Evolutionary conservation across 2,888 invertebrate genomes (phyloP), one percentile per base, ranked within the genome.

Genomic region (Trypoxylon attenuatum): DNA sequence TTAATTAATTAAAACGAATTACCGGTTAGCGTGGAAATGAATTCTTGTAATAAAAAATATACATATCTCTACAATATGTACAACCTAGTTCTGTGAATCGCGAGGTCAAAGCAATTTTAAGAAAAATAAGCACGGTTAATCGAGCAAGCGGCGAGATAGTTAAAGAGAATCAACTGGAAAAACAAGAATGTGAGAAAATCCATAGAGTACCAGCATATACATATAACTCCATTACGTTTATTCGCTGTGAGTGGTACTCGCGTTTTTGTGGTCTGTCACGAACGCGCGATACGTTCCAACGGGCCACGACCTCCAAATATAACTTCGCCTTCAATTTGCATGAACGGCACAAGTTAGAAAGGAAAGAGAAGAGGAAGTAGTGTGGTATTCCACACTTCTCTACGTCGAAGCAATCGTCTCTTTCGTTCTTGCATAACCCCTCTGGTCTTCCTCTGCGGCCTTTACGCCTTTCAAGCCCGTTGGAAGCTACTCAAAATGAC

Each of bases 401-500:
- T 41, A 50, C 56, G 63, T 55, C 56, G 19, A 55, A 29, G 19
- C 15, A 45, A 23, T 42, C 8, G 18, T 42, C 29, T 45, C 23
- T 47, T 23, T 3, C 45, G 23, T 27, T 23, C 8, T 27, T 22
- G 10, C 13, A 5, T 5, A 39, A 47, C 8, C 42, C 10, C 41
- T 45, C 47, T 56, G 25, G 50, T 38, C 29, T 38, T 18, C 41
- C 45, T 8, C 13, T 50, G 29, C 29, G 21, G 5, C 49, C n/a
- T 41, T 10, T 15, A 15, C 43, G 42, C 75, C 59, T 65, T 67
- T 73, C 66, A 13, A 63, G 64, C 47, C 57, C 62, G 65, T 69
- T 74, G 63, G 67, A 73, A 73, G 74, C 71, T 62, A 55, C 68
- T 73, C 77, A 69, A 76, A 82, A 78, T 80, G 78, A 80, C 80